Conservation (phyloP, 2,888 invertebrate species). For the Pseudococcus viburni region DNA sequence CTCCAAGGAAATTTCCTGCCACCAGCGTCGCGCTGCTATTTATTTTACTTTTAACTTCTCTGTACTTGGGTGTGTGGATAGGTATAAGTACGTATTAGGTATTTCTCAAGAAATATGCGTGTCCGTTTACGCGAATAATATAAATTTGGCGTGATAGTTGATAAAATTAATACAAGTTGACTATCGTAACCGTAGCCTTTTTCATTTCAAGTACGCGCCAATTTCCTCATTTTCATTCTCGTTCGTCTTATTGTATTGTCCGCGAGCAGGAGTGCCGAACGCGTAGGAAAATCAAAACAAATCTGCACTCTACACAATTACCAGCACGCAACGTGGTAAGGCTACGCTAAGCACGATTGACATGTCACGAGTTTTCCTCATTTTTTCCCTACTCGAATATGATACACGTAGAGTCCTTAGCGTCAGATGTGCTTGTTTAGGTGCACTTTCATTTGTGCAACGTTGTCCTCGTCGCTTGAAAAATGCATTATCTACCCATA, state of each 20-base stretch:
- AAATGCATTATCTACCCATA: background rate
- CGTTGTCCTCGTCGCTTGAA: background rate
- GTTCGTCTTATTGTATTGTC: background rate
- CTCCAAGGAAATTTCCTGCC: too few species aligned
- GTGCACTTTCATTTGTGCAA: background rate
- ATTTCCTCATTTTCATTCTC: background rate
- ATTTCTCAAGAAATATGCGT: too few species aligned
- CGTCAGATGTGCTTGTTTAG: background rate
- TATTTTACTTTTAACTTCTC: too few species aligned
- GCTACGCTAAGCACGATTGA: slow-evolving; percentile 5
- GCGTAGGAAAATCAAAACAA: background rate
- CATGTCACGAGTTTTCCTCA: background rate
- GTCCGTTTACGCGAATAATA: too few species aligned
- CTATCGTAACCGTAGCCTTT: background rate
- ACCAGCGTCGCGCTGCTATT: too few species aligned
- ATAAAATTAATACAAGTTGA: background rate
- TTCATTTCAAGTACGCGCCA: background rate
- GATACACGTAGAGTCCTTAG: background rate
- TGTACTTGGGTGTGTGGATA: too few species aligned
- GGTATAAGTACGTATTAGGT: too few species aligned
- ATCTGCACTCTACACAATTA: background rate
- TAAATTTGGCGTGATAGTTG: too few species aligned
- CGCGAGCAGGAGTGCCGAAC: background rate
- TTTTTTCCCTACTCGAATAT: background rate
- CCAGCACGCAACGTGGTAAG: background rate